Percentiles rank a stretch among this genome's conserved stretches.
These are phyloP conservation scores for Typhlichthys subterraneus DNA, from an alignment of 2,797 vertebrate species.

Conservation along the genomic window DNA sequence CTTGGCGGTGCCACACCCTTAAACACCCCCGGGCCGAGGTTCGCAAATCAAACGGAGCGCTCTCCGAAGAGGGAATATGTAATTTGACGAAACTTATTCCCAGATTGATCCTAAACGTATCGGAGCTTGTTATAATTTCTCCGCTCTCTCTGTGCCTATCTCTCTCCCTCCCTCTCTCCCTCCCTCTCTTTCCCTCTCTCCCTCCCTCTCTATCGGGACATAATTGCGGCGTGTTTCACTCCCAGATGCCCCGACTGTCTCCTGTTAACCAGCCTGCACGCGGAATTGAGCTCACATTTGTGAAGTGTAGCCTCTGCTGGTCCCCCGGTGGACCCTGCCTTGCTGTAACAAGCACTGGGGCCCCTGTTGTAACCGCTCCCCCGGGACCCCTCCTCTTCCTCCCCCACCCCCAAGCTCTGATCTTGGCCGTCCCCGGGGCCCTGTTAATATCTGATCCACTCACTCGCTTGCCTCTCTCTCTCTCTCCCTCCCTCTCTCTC, in stretches of 20 bases:
- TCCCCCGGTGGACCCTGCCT: constrained; percentile 72
- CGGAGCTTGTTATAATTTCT: constrained; percentile 65
- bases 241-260: constrained; percentile 53
- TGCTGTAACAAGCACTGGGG: constrained; percentile 75
- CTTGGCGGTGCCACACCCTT: constrained; percentile 51
- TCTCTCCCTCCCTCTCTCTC: constrained; percentile 47
- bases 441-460: constrained; percentile 81
- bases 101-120: constrained; percentile 71
- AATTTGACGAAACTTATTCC: constrained; percentile 60
- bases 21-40: constrained; percentile 48
- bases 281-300: constrained; percentile 72
- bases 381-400: constrained; percentile 53
- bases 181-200: constrained; percentile 56
- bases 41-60: constrained; percentile 57
- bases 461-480: constrained; percentile 68
- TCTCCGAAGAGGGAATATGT: constrained; percentile 48
- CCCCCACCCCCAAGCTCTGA: constrained; percentile 59
- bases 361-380: constrained; percentile 77
- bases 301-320: constrained; percentile 71
- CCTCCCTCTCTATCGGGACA: constrained; percentile 19
- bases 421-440: constrained; percentile 69
- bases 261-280: constrained; percentile 67
- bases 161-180: constrained; percentile 1
- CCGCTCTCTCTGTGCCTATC: constrained; percentile 1
- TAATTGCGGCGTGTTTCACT: constrained; percentile 64